phyloP scores from a whole-genome alignment of 2,888 invertebrate genomes.

The Eupsilia transversa region DNA sequence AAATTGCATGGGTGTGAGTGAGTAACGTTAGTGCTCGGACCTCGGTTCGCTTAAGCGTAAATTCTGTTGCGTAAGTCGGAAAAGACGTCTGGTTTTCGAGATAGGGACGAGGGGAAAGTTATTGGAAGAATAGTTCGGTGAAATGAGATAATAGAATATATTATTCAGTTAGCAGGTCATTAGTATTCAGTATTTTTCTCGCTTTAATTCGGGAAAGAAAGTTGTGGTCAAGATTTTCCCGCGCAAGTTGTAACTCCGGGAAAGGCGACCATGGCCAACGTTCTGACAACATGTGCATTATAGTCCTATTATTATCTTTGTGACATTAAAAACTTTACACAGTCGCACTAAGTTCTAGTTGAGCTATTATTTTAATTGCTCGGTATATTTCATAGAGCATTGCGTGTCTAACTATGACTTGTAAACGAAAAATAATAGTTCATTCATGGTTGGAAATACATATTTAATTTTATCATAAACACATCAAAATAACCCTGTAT shows the following conservation, averaged over 20 bases:
- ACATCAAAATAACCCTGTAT: constrained; percentile 22
- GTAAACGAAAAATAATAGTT: constrained; percentile 14
- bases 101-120: constrained; percentile 81
- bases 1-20: constrained; percentile 88
- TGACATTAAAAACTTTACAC: neutral
- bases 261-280: neutral
- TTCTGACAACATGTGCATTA: neutral
- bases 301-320: neutral
- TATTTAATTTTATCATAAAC: constrained; percentile 37
- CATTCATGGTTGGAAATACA: constrained; percentile 1
- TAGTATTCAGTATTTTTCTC: constrained; percentile 52
- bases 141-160: constrained; percentile 75
- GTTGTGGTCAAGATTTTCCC: constrained; percentile 23
- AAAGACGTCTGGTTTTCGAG: constrained; percentile 87
- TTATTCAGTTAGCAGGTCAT: constrained; percentile 61
- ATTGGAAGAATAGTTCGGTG: constrained; percentile 79
- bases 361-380: constrained; percentile 17
- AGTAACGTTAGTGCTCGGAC: constrained; percentile 87
- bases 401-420: constrained; percentile 27
- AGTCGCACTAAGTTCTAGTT: neutral
- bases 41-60: constrained; percentile 89
- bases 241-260: constrained; percentile 6
- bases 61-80: constrained; percentile 89
- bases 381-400: constrained; percentile 11
- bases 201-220: constrained; percentile 21